Evolutionary conservation across 1,140 invertebrate genomes (phyloP).

Genomic region (Megalonaias nervosa): DNA sequence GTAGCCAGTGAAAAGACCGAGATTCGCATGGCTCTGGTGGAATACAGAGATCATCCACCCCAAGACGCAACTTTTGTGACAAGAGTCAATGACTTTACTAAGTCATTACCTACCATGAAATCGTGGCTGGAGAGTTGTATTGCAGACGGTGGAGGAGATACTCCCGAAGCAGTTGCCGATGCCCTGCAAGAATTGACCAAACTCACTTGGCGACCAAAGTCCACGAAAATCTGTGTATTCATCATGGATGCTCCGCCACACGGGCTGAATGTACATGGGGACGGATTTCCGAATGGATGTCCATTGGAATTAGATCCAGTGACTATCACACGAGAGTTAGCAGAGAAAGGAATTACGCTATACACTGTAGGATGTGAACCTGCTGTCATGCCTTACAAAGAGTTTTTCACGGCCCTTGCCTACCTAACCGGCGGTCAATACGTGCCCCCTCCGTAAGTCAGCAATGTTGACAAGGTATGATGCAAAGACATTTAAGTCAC

Average conservation of each 20-base stretch:
- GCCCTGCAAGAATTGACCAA: constrained; percentile 59
- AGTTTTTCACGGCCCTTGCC: constrained; percentile 64
- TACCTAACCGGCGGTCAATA: constrained; percentile 65
- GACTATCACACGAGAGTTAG: constrained; percentile 41
- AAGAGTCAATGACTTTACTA: constrained; percentile 59
- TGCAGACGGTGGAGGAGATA: constrained; percentile 59
- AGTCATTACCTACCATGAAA: constrained; percentile 53
- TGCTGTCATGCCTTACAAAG: constrained; percentile 55
- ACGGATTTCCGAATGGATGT: constrained; percentile 53
- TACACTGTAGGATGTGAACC: constrained; percentile 64
- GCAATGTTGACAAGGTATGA: too few species aligned
- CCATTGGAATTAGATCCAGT: constrained; percentile 55
- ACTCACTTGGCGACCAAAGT: constrained; percentile 54
- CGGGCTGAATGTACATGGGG: constrained; percentile 41
- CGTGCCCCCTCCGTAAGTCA: constrained; percentile 36
- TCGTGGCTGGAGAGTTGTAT: constrained; percentile 50
- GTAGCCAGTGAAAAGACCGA: constrained; percentile 56
- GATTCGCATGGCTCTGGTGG: constrained; percentile 58
- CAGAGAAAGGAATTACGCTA: constrained; percentile 59
- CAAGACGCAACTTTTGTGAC: constrained; percentile 57
- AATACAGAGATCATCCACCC: constrained; percentile 64
- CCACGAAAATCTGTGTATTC: constrained; percentile 65
- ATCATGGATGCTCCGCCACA: constrained; percentile 64
- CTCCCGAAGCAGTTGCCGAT: constrained; percentile 63
- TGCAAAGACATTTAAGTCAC: too few species aligned